Evolutionary conservation across 92 coral and sea anemone species (phyloP), one percentile per base, ranked within the genome.

Genomic region (Isaurus tuberculatus): DNA sequence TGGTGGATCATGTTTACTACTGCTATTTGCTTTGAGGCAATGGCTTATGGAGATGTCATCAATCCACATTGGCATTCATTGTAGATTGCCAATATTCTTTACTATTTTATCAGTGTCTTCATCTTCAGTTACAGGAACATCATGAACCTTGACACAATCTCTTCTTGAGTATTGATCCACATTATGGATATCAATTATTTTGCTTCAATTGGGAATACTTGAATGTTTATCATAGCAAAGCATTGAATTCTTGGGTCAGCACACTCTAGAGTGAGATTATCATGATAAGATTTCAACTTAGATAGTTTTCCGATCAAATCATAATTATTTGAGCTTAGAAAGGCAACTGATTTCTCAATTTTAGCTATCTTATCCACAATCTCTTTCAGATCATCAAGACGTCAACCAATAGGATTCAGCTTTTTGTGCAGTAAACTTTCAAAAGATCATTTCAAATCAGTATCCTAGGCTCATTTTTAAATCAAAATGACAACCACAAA

Each of bases 41-140:
- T 72, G 78, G 78, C 60, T 72, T 72, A 72, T 72, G 78, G 78
- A 72, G n/a, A 72, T 43, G 73, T 33, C 73, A 44, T 68, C 73
- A 30, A 68, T 68, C 44, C 73, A 68, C 46, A 30, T 31, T 68
- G 22, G 44, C 44, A 10, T 32, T 27, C 46, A 68, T 68, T 68
- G n/a, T 36, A 68, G 32, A 13, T 32, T 40, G 46, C 73, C 73
- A 68, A 68, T 32, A 68, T 68, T 68, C 46, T 68, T 68, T 68
- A 68, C 73, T 68, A 32, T 68, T 68, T 68, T 46, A 68, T 68
- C 73, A 68, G 73, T 32, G 73, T 68, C 73, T 68, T 68, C 73
- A 33, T 68, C 43, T 68, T 68, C 73, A 16, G 73, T 31, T 68
- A 32, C 44, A 31, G 46, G 48, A 68, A 68, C 44, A 68, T 46